These are phyloP conservation scores for Drosophila kohkoa DNA, from an alignment of 1,140 invertebrate genomes.

Conservation along the genomic window DNA sequence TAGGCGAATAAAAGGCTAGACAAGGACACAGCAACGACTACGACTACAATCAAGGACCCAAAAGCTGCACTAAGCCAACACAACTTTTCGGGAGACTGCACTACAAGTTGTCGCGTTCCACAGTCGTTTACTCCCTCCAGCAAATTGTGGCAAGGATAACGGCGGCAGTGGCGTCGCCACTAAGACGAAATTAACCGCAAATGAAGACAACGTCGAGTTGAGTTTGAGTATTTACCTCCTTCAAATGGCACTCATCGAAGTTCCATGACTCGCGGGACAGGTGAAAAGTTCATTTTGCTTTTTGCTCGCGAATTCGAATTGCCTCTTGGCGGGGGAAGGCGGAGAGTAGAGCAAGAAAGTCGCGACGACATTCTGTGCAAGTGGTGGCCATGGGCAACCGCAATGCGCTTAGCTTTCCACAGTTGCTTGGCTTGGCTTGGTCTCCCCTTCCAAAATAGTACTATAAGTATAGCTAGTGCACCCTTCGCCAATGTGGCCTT, in stretches of 20 bases:
- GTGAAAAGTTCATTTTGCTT: slow-evolving; percentile 52
- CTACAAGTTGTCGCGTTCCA: slow-evolving; percentile 36
- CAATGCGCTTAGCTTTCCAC: slow-evolving; percentile 55
- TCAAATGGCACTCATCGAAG: slow-evolving; percentile 48
- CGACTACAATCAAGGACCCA: slow-evolving; percentile 21
- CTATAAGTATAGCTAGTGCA: neutral
- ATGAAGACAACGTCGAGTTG: slow-evolving; percentile 60
- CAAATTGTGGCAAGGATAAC: slow-evolving; percentile 56
- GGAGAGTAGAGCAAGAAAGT: neutral
- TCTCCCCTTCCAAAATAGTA: neutral
- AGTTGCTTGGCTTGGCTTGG: neutral
- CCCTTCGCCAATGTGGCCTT: neutral
- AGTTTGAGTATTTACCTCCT: too few relatives aligned
- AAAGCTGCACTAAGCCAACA: slow-evolving; percentile 51
- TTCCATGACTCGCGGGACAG: slow-evolving; percentile 51
- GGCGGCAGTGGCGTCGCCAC: neutral
- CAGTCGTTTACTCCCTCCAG: too few relatives aligned
- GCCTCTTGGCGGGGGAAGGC: neutral
- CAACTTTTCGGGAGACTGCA: slow-evolving; percentile 42
- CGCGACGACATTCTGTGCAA: neutral
- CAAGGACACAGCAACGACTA: slow-evolving; percentile 7
- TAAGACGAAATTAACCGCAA: slow-evolving; percentile 72
- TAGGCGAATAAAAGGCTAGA: slow-evolving; percentile 58
- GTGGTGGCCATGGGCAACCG: slow-evolving; percentile 29
- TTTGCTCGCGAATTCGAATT: slow-evolving; percentile 16